Evolutionary conservation across 1,140 invertebrate species (phyloP), one percentile per base, ranked within the genome.

Genomic region (Drosophila insularis): DNA sequence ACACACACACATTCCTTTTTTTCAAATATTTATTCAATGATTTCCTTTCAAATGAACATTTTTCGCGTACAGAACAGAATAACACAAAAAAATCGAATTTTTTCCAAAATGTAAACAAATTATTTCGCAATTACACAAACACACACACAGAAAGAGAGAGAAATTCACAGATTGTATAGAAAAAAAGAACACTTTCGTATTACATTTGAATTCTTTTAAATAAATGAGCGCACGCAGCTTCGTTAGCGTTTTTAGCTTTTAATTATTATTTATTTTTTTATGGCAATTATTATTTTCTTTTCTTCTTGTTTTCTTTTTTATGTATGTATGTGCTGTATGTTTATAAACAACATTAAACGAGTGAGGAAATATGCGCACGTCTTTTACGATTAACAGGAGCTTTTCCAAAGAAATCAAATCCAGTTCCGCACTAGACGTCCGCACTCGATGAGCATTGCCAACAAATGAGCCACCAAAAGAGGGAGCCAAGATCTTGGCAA

Each of bases 71-170:
- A 68, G 43, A 50, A 50, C 19, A 21, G 62, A 63, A 68, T 17
- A 50, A 50, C 43, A 21, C 62, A 63, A 63, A 68, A 62, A 71
- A 78, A 74, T 66, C 67, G 58, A 65, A 67, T 50, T 60, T 68
- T 72, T 68, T 72, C 61, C 31, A 31, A 74, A 84, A 87, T 68
- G 74, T 87, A 87, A 87, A 87, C 82, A 87, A 87, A 87, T 68
- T 71, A 87, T 87, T 87, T 80, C 55, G 75, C 79, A 87, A 79
- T 87, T 63, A 68, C 58, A 77, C 77, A 86, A 72, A 78, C 71
- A 40, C 27, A 6, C 27, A 27, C 27, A 27, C 27, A 5, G 27
- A 27, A 27, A 27, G 27, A 27, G 4, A 27, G 27, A 27, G 27
- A 27, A 27, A 6, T 27, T 27, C 27, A 27, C 27, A 23, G n/a